Evolutionary conservation across 1,140 invertebrate species (phyloP).

Genomic region (Nasonia giraulti): DNA sequence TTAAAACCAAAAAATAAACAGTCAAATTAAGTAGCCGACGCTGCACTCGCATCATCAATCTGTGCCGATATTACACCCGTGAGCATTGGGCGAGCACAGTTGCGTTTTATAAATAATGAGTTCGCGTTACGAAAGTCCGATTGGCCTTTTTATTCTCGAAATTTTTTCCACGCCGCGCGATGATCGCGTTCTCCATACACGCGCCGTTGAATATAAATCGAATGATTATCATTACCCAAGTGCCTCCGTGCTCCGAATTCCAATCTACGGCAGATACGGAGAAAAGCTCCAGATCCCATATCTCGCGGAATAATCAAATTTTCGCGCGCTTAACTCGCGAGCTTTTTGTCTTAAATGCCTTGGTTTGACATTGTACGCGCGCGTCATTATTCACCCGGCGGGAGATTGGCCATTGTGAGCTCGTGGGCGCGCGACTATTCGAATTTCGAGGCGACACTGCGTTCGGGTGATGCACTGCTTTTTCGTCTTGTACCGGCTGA

Average conservation of each 20-base stretch:
- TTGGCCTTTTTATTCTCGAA: background rate
- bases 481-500: background rate
- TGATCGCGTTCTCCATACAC: background rate
- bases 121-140: slow-evolving; percentile 20
- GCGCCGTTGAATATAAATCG: background rate
- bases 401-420: slow-evolving; percentile 11
- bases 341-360: slow-evolving; percentile 13
- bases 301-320: background rate
- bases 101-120: slow-evolving; percentile 32
- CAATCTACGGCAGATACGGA: background rate
- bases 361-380: background rate
- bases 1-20: background rate
- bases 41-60: background rate
- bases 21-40: background rate
- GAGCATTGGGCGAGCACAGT: background rate
- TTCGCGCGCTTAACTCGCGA: background rate
- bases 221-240: background rate
- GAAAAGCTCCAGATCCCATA: background rate
- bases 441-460: background rate
- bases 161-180: background rate
- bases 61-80: background rate
- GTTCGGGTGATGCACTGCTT: background rate
- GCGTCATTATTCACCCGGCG: slow-evolving; percentile 17
- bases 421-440: background rate
- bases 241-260: background rate